Base-by-base conservation (phyloP, 2,888 invertebrate genomes). In the Acleris emargana region DNA sequence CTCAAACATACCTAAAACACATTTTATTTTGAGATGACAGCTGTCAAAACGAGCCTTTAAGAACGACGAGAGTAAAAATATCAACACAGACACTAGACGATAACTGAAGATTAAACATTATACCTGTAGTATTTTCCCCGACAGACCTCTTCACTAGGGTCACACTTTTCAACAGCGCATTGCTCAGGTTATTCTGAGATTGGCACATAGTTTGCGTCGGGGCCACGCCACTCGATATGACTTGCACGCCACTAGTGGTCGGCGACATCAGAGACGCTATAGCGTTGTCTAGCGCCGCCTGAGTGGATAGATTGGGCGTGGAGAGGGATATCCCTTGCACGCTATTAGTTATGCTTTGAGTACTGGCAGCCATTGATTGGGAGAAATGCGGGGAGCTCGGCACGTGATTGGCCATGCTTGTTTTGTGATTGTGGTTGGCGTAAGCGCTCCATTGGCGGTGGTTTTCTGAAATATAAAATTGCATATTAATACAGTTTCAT, bases 261-360 rank as follows among this genome's bases (percentile, higher is more conserved):
- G 91, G 90, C n/a, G 89, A 88, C 75, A 91, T 89, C 18, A 91
- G 86, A 1, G 89, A 89, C 0, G 91, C 91, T 60, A 92, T 90
- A 1, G 91, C 91, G 68, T 79, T 90, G 67, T 91, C 91, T 0
- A 91, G 53, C 0, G 90, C 88, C 0, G 87, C 83, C 66, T 91
- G 91, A 0, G 88, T 82, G 49, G 75, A 69, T 6, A 87, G 49
- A 60, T 84, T 88, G 2, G 88, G 86, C 5, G 88, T 78, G 71
- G 81, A 77, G 0, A 91, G 79, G 0, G 91, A 87, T 18, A 91
- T 91, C 17, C 91, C 90, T 68, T 91, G 91, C 4, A 91, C 91
- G 74, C 90, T 91, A 75, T 80, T 89, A 1, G 91, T 82, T 1
- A 91, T 72, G 68, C 86, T 86, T 63, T 87, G 87, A 0, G 91